Conservation (phyloP, 2,888 invertebrate genomes). For the Periphyllus acericola region DNA sequence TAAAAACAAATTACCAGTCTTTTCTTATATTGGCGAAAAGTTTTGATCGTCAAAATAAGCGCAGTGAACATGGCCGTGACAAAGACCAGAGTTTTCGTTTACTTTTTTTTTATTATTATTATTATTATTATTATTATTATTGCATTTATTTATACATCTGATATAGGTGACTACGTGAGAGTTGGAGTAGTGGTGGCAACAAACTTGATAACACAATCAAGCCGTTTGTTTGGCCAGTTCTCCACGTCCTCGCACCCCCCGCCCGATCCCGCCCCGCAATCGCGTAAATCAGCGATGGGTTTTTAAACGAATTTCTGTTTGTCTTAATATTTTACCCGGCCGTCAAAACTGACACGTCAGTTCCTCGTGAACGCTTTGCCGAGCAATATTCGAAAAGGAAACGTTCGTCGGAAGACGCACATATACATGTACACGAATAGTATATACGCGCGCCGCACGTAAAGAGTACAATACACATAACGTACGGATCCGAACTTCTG, state of each 20-base stretch:
- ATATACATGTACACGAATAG: neutral
- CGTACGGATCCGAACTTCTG: neutral
- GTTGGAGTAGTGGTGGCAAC: neutral
- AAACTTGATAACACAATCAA: constrained; percentile 56
- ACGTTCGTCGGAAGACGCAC: no score
- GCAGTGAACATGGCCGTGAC: constrained; percentile 30
- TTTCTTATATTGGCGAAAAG: constrained; percentile 47
- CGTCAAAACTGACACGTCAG: constrained; percentile 1
- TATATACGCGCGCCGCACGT: neutral
- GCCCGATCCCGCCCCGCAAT: neutral
- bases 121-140: no score
- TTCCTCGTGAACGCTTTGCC: neutral
- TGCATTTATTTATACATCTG: neutral
- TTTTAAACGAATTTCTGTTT: constrained; percentile 38
- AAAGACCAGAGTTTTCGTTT: constrained; percentile 42
- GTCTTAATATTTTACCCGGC: neutral
- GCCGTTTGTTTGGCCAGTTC: constrained; percentile 17
- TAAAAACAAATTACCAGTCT: constrained; percentile 58
- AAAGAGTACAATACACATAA: no score
- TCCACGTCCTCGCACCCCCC: neutral
- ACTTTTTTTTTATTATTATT: no score
- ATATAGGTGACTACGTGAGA: neutral
- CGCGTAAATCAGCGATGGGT: neutral
- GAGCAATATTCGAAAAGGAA: neutral
- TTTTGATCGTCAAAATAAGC: constrained; percentile 58